Conservation (phyloP, 2,888 invertebrate genomes). For the Leucozona laternaria region DNA sequence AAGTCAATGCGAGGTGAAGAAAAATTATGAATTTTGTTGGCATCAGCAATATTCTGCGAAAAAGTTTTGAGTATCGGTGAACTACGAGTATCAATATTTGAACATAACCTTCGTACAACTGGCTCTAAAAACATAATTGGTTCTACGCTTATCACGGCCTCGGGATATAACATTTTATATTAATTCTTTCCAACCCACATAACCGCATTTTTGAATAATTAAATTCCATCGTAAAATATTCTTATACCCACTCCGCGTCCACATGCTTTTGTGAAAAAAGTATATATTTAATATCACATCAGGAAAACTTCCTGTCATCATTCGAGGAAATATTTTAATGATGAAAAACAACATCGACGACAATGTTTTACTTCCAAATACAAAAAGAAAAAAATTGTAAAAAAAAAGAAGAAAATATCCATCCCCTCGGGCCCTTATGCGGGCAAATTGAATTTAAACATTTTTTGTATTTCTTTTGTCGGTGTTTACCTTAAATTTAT, state of each 20-base stretch:
- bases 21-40: too few relatives aligned
- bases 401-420: conserved; percentile 1
- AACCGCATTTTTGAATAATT: conserved; percentile 28
- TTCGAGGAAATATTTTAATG: neutral
- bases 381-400: conserved; percentile 4
- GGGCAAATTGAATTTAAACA: conserved; percentile 64
- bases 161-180: neutral
- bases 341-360: neutral
- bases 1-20: too few relatives aligned
- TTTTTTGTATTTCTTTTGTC: conserved; percentile 25
- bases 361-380: neutral
- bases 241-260: neutral
- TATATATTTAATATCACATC: conserved; percentile 11
- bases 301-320: conserved; percentile 9
- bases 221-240: conserved; percentile 17
- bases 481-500: conserved; percentile 34
- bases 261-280: neutral
- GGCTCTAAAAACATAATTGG: too few relatives aligned
- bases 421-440: conserved; percentile 49
- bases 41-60: too few relatives aligned
- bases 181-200: neutral
- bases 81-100: too few relatives aligned
- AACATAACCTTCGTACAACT: too few relatives aligned
- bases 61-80: too few relatives aligned
- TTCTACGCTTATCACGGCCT: too few relatives aligned